These are phyloP conservation scores for Beroe forskalii DNA, from an alignment of 37 sponge, comb jelly and placozoan genomes.

Conservation along the genomic window DNA sequence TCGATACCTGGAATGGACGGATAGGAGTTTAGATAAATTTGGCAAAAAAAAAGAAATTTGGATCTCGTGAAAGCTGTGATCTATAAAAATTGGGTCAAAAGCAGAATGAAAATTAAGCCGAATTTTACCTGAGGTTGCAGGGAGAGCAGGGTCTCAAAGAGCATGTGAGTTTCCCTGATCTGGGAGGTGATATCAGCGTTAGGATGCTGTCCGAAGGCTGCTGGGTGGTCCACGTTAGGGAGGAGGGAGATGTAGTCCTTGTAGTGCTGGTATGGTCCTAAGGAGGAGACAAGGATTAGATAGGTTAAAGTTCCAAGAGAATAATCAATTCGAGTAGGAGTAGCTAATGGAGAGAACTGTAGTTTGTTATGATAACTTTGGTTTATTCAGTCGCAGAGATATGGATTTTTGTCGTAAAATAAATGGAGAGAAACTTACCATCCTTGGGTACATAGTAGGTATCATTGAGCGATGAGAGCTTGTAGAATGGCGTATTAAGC, in stretches of 20 bases:
- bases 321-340: not conserved
- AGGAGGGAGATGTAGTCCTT: slow-evolving; percentile 90
- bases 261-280: slow-evolving; percentile 63
- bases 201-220: slow-evolving; percentile 98
- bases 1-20: slow-evolving; percentile 70
- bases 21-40: no score
- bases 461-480: slow-evolving; percentile 68
- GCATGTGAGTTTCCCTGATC: slow-evolving; percentile 94
- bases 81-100: no score
- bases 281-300: not conserved
- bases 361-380: no score
- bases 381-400: no score
- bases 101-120: no score
- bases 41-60: no score
- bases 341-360: not conserved
- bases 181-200: slow-evolving; percentile 99
- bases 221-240: slow-evolving; percentile 93
- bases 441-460: slow-evolving; percentile 99
- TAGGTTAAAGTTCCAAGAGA: not conserved
- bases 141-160: slow-evolving; percentile 95
- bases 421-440: slow-evolving; percentile 66
- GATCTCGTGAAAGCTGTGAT: no score
- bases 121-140: slow-evolving; percentile 92
- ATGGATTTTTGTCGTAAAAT: not conserved
- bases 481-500: slow-evolving; percentile 81